phyloP scores from a whole-genome alignment of 2,888 invertebrate genomes.

The Eurytoma californica region DNA sequence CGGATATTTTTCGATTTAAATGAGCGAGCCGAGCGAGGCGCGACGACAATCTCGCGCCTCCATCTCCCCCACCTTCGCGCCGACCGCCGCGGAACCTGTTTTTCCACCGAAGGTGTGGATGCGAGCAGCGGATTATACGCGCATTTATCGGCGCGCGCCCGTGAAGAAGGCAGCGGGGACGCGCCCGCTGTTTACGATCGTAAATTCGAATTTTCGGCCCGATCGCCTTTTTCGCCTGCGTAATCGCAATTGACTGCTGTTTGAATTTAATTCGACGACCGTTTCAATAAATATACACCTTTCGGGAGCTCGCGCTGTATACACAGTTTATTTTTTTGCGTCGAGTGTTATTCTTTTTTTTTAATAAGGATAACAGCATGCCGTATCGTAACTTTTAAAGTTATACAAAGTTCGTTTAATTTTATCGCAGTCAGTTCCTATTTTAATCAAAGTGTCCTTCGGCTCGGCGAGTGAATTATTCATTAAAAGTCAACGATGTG shows the following conservation, averaged over 20 bases:
- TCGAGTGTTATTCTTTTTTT: too few relatives aligned
- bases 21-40: conserved; percentile 56
- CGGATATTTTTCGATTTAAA: conserved; percentile 72
- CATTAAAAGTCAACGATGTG: too few relatives aligned
- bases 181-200: conserved; percentile 45
- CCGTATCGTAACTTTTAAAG: too few relatives aligned
- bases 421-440: too few relatives aligned
- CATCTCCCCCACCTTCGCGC: conserved; percentile 16
- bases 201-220: conserved; percentile 50
- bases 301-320: too few relatives aligned
- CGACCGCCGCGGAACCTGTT: conserved; percentile 45
- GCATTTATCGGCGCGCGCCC: conserved; percentile 27
- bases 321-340: too few relatives aligned
- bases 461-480: too few relatives aligned
- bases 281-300: background rate
- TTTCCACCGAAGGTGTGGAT: conserved; percentile 12
- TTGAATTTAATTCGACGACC: conserved; percentile 32
- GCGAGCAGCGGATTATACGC: background rate
- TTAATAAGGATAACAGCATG: too few relatives aligned
- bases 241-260: conserved; percentile 12
- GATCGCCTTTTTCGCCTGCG: background rate
- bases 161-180: background rate
- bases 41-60: conserved; percentile 68
- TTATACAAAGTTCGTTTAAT: too few relatives aligned
- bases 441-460: too few relatives aligned